Base-by-base conservation (phyloP, 2,888 invertebrate species). In the Callimorpha dominula region DNA sequence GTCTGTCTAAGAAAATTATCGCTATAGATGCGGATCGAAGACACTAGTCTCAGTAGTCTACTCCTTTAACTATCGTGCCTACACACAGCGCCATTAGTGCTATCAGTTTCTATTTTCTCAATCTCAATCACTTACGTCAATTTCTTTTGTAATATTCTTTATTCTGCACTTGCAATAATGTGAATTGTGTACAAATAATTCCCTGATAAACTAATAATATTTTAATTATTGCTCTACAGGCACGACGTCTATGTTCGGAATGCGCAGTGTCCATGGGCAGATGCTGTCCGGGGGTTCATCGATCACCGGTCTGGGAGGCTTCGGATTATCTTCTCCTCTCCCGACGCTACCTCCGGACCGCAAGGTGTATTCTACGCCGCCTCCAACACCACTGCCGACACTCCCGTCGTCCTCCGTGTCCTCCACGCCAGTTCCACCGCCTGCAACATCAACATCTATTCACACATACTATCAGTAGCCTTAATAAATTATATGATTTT, bases 301-400 rank as follows among this genome's bases (percentile, higher is more conserved):
- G 8, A 89, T 94, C 72, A 86, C 88, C 54, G 90, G 93, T 0
- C 85, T 94, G 64, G 92, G 94, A 3, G 89, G 93, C 60, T 94
- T 94, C 81, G 91, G 91, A 11, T 84, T 95, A 67, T 81, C 96
- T 1, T 90, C 96, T 11, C 89, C 96, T 65, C 93, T 93, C 62
- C 88, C 93, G 0, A 78, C 94, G 8, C 85, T 96, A 73, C 96
- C 96, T 15, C 96, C 96, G n/a, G 96, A 96, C 81, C 94, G 96
- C 84, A 97, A 96, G 88, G 94, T 96, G n/a, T 96, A 95, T 86
- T 88, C 96, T 62, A 92, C 94, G 72, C 94, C 96, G 40, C 96
- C 96, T 4, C 94, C 96, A n/a, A 96, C 96, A 46, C 96, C 96
- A 15, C 87, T 96, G 70, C 95, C 96, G 0, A 94, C 96, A 15